A percentile compares a stretch with the other conserved stretches of the same genome.
phyloP scores from a whole-genome alignment of 1,140 invertebrate genomes.

The Drosophila grimshawi region DNA sequence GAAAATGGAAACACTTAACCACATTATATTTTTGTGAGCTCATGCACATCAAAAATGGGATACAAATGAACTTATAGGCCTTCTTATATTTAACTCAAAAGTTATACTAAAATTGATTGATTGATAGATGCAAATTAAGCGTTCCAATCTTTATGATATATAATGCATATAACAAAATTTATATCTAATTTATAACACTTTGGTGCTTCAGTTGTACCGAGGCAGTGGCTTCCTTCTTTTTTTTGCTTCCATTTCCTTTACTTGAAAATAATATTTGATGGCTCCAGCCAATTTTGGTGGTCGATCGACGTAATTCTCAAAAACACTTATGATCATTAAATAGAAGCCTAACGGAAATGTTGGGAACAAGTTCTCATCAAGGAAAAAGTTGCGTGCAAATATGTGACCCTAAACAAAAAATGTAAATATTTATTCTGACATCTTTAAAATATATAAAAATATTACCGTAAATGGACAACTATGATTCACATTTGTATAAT shows the following conservation, averaged over 20 bases:
- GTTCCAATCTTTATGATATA: conserved; percentile 3
- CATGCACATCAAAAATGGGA: too few relatives aligned
- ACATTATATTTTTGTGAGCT: too few relatives aligned
- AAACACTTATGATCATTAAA: background rate
- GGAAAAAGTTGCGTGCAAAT: background rate
- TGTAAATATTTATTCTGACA: too few relatives aligned
- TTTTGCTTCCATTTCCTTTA: background rate
- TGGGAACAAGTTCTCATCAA: conserved; percentile 6
- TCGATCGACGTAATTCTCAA: background rate
- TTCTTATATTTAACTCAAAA: too few relatives aligned
- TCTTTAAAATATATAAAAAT: background rate
- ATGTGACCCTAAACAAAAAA: background rate
- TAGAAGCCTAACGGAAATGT: conserved; percentile 10
- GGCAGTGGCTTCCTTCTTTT: background rate
- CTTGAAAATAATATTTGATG: background rate
- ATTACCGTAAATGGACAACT: conserved; percentile 12
- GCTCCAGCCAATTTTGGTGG: background rate
- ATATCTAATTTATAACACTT: too few relatives aligned
- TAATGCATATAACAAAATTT: too few relatives aligned
- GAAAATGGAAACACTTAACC: too few relatives aligned
- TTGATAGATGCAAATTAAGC: too few relatives aligned
- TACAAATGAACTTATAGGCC: too few relatives aligned
- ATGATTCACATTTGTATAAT: conserved; percentile 34
- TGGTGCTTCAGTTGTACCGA: too few relatives aligned
- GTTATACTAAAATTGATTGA: too few relatives aligned